Base-by-base conservation (phyloP, 1,140 invertebrate species). In the Saccostrea cuccullata region DNA sequence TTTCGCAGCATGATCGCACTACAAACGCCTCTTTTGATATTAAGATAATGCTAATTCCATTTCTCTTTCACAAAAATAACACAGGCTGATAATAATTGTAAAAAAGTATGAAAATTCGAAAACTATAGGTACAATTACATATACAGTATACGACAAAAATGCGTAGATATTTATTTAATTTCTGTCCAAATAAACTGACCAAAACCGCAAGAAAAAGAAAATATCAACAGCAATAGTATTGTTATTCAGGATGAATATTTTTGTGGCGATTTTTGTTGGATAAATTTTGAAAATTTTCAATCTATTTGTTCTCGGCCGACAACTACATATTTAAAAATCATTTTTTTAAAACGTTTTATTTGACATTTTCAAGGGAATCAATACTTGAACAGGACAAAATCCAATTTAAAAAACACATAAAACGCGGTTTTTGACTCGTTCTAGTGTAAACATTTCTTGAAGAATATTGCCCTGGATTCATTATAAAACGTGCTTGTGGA, bases 331-430 rank as follows among this genome's bases (percentile, higher is more conserved):
- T 26, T 26, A 4, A 73, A 73, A 73, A 73, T 73, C 30, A 36
- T 36, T 36, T 26, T 73, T 73, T 73, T 9, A 70, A 26, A 26
- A 26, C 26, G 23, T 73, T 73, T 73, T 73, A 23, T 13, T 73
- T 73, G 67, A 13, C 23, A 73, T n/a, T 30, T 73, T 30, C n/a
- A 26, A 13, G 67, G 23, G n/a, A 73, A 73, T 73, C 67, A 73
- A 73, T 73, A 73, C 26, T 23, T 26, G 12, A 73, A 30, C 67
- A 30, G 26, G 23, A 73, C 67, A 30, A 73, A 73, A 73, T 73
- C 67, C 67, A 73, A 73, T 73, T 73, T 73, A 73, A 26, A 73
- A 73, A 73, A 73, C 26, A 73, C 67, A 73, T 73, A 73, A 73
- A 73, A 23, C 67, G 67, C 23, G 12, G 67, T 73, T 73, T 73